phyloP scores from a whole-genome alignment of 2,113 vertebrate genomes.

The Ia io region DNA sequence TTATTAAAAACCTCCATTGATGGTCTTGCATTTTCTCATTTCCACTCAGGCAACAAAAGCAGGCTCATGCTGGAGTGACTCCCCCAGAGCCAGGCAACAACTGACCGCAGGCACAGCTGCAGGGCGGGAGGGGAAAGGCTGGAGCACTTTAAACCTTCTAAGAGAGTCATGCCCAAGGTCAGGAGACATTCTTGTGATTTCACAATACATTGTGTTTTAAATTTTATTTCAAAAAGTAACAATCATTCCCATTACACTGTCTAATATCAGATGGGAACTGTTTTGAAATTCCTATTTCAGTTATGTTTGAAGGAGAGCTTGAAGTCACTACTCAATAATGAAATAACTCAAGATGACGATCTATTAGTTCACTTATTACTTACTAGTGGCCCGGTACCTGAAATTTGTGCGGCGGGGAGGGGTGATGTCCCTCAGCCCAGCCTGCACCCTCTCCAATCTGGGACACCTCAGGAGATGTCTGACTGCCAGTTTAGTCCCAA shows the following conservation, averaged over 20 bases:
- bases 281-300: neutral
- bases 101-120: fast-evolving
- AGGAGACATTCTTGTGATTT: neutral
- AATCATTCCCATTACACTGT: neutral
- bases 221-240: neutral
- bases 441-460: no score
- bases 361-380: neutral
- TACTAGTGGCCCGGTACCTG: no score
- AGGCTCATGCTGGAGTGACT: neutral
- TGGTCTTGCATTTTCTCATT: neutral
- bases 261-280: neutral
- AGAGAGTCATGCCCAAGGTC: neutral
- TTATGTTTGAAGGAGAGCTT: neutral
- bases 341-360: no score
- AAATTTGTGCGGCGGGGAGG: no score
- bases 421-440: no score
- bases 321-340: neutral
- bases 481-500: no score
- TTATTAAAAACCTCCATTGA: neutral
- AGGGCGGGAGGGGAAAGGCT: neutral
- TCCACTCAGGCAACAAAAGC: neutral
- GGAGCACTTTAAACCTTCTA: neutral
- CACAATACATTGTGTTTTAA: neutral
- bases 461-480: no score
- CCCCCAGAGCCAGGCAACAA: neutral